phyloP scores from a whole-genome alignment of 1,140 invertebrate species.

The Cherax destructor region DNA sequence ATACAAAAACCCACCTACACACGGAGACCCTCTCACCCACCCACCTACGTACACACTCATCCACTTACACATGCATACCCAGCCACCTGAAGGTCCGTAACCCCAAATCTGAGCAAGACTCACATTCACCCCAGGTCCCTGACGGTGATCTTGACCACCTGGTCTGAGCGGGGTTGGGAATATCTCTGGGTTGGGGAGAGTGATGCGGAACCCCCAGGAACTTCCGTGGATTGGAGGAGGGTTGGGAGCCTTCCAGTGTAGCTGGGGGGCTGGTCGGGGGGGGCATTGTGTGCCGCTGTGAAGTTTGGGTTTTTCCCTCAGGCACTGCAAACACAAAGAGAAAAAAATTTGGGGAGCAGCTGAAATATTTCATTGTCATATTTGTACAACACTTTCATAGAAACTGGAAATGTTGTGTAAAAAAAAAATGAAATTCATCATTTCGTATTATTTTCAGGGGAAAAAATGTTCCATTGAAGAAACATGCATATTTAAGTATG shows the following conservation, averaged over 20 bases:
- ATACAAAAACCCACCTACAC: slow-evolving; percentile 32
- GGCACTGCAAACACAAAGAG: slow-evolving; percentile 79
- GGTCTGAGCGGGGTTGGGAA: slow-evolving; percentile 47
- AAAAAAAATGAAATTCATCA: too few relatives aligned
- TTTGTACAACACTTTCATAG: neutral
- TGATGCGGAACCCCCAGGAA: slow-evolving; percentile 85
- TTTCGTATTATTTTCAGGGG: too few relatives aligned
- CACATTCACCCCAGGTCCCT: slow-evolving; percentile 45
- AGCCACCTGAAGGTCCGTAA: too few relatives aligned
- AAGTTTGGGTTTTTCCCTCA: slow-evolving; percentile 84
- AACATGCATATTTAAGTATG: too few relatives aligned
- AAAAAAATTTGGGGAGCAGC: neutral
- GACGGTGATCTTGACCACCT: slow-evolving; percentile 55
- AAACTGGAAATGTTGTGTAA: neutral
- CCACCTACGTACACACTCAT: neutral
- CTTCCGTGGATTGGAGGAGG: slow-evolving; percentile 84
- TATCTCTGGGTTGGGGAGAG: slow-evolving; percentile 78
- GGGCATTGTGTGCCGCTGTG: slow-evolving; percentile 83
- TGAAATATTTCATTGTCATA: neutral
- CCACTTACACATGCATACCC: neutral
- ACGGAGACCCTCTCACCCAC: neutral
- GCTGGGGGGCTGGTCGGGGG: slow-evolving; percentile 82
- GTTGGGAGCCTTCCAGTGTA: slow-evolving; percentile 84
- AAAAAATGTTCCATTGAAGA: too few relatives aligned
- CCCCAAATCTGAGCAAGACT: neutral